Evolutionary conservation across 2,888 invertebrate species (phyloP).

Genomic region (Hydraecia micacea): DNA sequence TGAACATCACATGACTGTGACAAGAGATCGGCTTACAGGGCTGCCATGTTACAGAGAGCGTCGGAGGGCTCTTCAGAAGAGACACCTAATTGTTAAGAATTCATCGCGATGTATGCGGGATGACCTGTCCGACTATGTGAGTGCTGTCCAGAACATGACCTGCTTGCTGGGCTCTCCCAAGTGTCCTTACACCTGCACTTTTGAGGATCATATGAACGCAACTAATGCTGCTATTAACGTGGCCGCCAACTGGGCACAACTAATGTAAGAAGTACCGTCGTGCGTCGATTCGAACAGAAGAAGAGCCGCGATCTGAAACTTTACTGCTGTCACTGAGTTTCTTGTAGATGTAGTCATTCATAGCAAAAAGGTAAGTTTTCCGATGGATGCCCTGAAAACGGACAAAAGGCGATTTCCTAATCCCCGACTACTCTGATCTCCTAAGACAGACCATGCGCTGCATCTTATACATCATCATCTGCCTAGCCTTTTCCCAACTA

Average conservation of each 20-base stretch:
- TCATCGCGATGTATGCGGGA: background rate
- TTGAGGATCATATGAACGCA: background rate
- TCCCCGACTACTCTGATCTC: too few species aligned
- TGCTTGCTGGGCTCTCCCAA: background rate
- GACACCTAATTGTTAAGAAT: background rate
- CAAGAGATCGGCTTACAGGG: slow-evolving; percentile 50
- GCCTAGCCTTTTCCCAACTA: too few species aligned
- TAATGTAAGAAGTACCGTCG: background rate
- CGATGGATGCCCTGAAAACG: background rate
- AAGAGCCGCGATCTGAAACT: background rate
- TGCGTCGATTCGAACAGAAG: background rate
- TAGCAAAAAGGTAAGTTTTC: background rate
- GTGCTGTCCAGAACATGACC: background rate
- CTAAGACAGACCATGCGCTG: background rate
- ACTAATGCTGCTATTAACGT: background rate
- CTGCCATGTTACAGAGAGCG: slow-evolving; percentile 19
- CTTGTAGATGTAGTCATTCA: background rate
- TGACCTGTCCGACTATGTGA: background rate
- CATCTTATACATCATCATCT: background rate
- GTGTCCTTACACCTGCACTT: background rate
- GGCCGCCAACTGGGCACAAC: background rate
- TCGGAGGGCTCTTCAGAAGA: background rate
- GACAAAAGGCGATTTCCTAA: too few species aligned
- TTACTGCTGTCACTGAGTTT: background rate
- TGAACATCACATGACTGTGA: slow-evolving; percentile 71